Evolutionary conservation across 2,113 vertebrate species (phyloP).

Genomic region (Petromus typicus): DNA sequence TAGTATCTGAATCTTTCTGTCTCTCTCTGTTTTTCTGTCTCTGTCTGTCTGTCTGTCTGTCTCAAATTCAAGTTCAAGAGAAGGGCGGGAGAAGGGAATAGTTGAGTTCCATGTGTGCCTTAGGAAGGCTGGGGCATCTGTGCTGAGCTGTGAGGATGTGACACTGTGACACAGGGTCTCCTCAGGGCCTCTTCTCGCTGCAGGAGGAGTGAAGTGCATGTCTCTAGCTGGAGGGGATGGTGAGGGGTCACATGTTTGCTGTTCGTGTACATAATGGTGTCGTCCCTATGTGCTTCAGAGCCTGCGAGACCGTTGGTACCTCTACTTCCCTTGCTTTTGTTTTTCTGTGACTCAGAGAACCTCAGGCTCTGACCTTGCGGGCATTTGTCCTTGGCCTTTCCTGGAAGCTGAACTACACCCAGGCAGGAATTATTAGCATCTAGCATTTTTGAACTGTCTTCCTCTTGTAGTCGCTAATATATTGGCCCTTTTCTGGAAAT

Average conservation of each 20-base stretch:
- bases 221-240: not conserved
- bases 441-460: not conserved
- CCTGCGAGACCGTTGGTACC: rapidly evolving
- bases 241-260: not conserved
- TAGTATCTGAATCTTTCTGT: not conserved
- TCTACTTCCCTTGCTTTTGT: not conserved
- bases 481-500: not conserved
- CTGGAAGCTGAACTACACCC: not conserved
- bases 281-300: rapidly evolving
- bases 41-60: no score
- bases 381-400: not conserved
- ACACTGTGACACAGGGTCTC: not conserved
- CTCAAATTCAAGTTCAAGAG: not conserved
- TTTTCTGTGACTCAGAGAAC: not conserved
- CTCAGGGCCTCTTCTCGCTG: rapidly evolving
- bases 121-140: not conserved
- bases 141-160: not conserved
- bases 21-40: no score
- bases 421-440: not conserved
- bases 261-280: rapidly evolving
- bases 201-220: no score
- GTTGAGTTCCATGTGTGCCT: rapidly evolving
- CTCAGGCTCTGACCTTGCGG: not conserved
- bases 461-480: not conserved
- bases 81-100: not conserved